Conservation (phyloP, 2,797 vertebrate genomes). For the Tamandua tetradactyla region DNA sequence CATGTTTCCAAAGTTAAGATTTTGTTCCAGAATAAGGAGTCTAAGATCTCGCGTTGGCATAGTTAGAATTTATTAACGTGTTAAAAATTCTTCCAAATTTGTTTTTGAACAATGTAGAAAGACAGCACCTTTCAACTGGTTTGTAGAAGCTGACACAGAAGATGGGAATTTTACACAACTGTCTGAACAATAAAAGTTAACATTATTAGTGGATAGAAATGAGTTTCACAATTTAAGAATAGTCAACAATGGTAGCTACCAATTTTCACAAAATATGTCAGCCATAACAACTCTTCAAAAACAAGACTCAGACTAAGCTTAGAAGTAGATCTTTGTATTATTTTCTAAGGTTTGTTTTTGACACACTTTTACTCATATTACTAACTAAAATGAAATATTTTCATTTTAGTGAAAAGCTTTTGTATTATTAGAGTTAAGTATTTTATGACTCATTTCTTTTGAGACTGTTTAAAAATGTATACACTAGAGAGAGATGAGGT, state of each 20-base stretch:
- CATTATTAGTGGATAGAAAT: background rate
- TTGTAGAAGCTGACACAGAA: background rate
- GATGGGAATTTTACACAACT: background rate
- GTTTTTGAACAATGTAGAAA: constrained; percentile 36
- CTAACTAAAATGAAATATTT: background rate
- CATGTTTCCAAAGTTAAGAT: background rate
- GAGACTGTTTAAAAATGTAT: background rate
- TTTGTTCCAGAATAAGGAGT: background rate
- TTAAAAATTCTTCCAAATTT: background rate
- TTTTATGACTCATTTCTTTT: background rate
- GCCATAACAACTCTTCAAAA: background rate
- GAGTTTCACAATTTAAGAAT: background rate
- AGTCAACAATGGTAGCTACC: background rate
- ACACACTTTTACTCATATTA: background rate
- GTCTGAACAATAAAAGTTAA: background rate
- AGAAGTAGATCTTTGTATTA: background rate
- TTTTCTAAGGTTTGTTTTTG: too few species aligned
- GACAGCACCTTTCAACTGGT: background rate
- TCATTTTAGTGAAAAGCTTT: background rate
- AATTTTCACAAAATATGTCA: background rate
- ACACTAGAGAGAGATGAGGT: too few species aligned
- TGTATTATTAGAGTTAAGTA: background rate
- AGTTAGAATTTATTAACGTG: background rate
- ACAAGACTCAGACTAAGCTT: background rate
- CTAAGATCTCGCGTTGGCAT: background rate